Evolutionary conservation across 2,888 invertebrate genomes (phyloP), one percentile per base, ranked within the genome.

Genomic region (Bellardia pandia): DNA sequence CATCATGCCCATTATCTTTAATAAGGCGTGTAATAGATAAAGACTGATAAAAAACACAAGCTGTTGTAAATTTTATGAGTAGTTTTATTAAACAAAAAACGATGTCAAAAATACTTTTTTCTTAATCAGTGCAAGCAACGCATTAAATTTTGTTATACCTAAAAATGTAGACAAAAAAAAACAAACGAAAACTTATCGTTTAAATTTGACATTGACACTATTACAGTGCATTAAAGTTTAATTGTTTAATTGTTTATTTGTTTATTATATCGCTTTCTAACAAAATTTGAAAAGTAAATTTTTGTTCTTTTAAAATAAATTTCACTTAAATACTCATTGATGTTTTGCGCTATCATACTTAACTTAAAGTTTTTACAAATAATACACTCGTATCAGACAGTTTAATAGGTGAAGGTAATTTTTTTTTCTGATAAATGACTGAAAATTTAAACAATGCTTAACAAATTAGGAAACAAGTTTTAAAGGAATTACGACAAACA

Each of bases 191-290:
- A 58, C 42, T 79, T 62, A 62, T 71, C 53, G 33, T n/a, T 42
- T 30, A 33, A 56, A 74, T 72, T 60, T 85, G 85, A 80, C 85
- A 85, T 85, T 85, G 85, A 85, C 85, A 85, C 71, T 69, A 64
- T 62, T 85, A 76, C 16, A 69, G 45, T 42, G 69, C 79, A 53
- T 85, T 53, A 62, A 74, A 64, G 14, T 56, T 79, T 75, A 75
- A 71, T 48, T 76, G 60, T 69, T 76, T 69, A 5, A 13, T 56
- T 58, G 14, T 71, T 56, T 53, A 33, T 51, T 45, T 45, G 3
- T 11, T 40, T 37, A 8, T 8, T 9, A n/a, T 56, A 23, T 56
- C 23, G 23, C 2, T 56, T 8, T 23, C 3, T 45, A 56, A 23
- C 0, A 56, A 8, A 23, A 23, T 56, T 56, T 23, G 40, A 16